Evolutionary conservation across 2,888 invertebrate species (phyloP).

Genomic region (Odontocerum albicorne): DNA sequence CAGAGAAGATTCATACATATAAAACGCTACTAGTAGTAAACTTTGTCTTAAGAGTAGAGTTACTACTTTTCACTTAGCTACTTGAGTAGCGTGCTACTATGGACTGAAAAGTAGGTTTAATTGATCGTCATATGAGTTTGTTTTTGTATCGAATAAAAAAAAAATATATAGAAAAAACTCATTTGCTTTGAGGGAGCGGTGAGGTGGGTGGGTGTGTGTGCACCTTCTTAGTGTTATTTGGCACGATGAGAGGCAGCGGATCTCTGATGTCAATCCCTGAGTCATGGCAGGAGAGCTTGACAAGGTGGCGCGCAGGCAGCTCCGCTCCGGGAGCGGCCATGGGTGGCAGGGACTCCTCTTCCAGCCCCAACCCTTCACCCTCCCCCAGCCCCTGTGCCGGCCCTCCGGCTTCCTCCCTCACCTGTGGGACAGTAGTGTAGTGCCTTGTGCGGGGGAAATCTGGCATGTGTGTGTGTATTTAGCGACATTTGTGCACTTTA

Average conservation of each 20-base stretch:
- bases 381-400: background rate
- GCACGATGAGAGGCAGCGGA: constrained; percentile 66
- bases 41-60: too few relatives aligned
- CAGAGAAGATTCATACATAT: too few relatives aligned
- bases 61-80: too few relatives aligned
- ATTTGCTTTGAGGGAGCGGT: constrained; percentile 11
- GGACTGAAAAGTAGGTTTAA: too few relatives aligned
- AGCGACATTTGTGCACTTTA: too few relatives aligned
- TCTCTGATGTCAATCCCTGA: constrained; percentile 88
- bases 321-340: constrained; percentile 39
- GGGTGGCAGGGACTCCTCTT: background rate
- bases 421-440: constrained; percentile 16
- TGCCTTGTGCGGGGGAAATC: constrained; percentile 13
- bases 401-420: constrained; percentile 4
- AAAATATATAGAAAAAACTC: constrained; percentile 21
- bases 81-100: too few relatives aligned
- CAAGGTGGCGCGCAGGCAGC: constrained; percentile 59
- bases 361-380: background rate
- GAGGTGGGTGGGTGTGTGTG: too few relatives aligned
- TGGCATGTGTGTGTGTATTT: constrained; percentile 5
- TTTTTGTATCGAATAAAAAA: too few relatives aligned
- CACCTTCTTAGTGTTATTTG: constrained; percentile 67
- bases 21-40: too few relatives aligned
- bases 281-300: constrained; percentile 85
- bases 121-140: too few relatives aligned